Percentiles rank a stretch among this genome's conserved stretches.
Evolutionary conservation across 2,797 vertebrate species (phyloP).

Genomic region (Alosa sapidissima): DNA sequence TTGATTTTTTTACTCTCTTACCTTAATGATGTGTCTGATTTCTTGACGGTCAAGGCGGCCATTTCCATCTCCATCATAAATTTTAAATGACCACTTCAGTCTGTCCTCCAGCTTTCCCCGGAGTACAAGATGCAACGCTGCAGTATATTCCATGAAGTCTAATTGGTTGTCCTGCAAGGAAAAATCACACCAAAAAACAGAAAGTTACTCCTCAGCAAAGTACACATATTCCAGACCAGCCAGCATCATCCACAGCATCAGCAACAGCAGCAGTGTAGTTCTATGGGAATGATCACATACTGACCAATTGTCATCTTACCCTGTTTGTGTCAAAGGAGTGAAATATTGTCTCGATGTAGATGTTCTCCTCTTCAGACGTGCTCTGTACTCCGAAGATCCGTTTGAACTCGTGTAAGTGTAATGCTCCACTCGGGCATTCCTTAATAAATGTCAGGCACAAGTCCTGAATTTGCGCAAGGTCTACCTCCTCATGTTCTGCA

Average conservation of each 20-base stretch:
- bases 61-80: conserved; percentile 60
- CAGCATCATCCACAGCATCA: neutral
- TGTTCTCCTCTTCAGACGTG: conserved; percentile 48
- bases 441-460: conserved; percentile 55
- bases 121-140: conserved; percentile 58
- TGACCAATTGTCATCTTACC: conserved; percentile 35
- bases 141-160: conserved; percentile 62
- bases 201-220: neutral
- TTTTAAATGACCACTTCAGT: conserved; percentile 63
- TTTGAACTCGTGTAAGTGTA: conserved; percentile 59
- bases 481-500: conserved; percentile 48
- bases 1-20: conserved; percentile 37
- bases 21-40: conserved; percentile 56
- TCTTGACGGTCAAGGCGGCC: conserved; percentile 58
- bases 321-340: conserved; percentile 64
- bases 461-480: conserved; percentile 53
- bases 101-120: conserved; percentile 60
- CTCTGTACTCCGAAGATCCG: conserved; percentile 55
- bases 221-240: neutral
- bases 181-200: neutral
- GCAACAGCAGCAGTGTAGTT: neutral
- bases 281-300: no score
- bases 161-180: conserved; percentile 56
- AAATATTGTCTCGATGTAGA: conserved; percentile 65
- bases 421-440: conserved; percentile 55